Evolutionary conservation across 2,113 vertebrate genomes (phyloP).

Genomic region (Nanger granti): DNA sequence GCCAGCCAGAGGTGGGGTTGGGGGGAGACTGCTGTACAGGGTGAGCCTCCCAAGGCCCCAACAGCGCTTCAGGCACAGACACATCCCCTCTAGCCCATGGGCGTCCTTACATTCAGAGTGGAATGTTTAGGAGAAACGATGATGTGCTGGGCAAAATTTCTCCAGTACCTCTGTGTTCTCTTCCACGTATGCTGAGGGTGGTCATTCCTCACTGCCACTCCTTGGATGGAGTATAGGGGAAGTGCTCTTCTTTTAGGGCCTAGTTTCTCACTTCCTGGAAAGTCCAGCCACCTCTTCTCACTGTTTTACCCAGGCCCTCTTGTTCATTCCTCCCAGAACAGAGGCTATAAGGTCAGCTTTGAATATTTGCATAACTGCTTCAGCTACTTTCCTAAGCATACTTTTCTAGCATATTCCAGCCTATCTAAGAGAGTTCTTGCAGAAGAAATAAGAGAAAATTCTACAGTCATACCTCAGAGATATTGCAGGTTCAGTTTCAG

Average conservation of each 20-base stretch:
- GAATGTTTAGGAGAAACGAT: neutral
- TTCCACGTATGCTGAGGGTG: fast-evolving
- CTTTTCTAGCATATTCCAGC: neutral
- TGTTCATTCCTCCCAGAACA: neutral
- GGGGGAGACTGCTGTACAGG: neutral
- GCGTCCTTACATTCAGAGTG: neutral
- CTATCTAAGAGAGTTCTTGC: neutral
- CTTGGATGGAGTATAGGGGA: fast-evolving
- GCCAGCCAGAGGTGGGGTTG: neutral
- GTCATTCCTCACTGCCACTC: too few relatives aligned
- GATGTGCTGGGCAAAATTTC: neutral
- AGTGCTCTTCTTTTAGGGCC: neutral
- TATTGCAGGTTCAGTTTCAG: too few relatives aligned
- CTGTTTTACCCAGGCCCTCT: neutral
- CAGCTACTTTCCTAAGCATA: neutral
- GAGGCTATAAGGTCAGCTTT: neutral
- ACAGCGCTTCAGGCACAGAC: neutral
- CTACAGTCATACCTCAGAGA: neutral
- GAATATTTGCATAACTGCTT: neutral
- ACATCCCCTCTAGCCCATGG: neutral
- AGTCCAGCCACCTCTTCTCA: neutral
- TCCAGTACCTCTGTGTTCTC: neutral
- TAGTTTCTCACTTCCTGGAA: neutral
- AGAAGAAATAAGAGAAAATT: constrained; percentile 1
- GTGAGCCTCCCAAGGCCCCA: neutral